Percentiles rank a stretch among this genome's conserved stretches.
phyloP scores from a whole-genome alignment of 2,113 vertebrate genomes.

The Heteronetta atricapilla region DNA sequence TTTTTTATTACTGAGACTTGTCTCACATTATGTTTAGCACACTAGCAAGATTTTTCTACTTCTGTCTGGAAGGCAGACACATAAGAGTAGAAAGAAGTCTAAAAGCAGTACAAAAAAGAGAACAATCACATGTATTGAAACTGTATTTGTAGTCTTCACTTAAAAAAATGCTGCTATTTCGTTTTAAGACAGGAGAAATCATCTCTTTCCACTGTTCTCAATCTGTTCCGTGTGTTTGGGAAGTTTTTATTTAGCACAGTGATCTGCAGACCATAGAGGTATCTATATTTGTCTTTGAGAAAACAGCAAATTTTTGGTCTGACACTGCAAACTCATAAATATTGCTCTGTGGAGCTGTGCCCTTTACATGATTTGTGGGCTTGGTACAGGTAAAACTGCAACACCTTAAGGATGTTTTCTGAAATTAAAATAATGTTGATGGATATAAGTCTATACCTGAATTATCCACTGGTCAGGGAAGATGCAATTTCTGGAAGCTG shows the following conservation, averaged over 20 bases:
- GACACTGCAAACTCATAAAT: background rate
- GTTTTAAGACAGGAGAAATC: background rate
- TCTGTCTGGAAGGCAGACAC: background rate
- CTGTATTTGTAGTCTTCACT: background rate
- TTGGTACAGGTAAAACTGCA: background rate
- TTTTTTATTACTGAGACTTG: background rate
- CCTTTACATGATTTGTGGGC: background rate
- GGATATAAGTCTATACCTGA: background rate
- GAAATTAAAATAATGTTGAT: background rate
- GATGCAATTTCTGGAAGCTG: background rate
- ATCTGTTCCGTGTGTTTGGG: background rate
- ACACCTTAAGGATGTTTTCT: background rate
- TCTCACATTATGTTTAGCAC: background rate
- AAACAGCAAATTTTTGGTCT: background rate
- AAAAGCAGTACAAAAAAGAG: background rate
- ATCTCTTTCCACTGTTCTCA: background rate
- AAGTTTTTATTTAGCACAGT: background rate
- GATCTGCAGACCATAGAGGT: background rate
- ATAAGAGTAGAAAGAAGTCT: background rate
- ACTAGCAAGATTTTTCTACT: background rate
- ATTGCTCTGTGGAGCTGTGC: background rate
- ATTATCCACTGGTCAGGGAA: background rate
- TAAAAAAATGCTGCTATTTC: background rate
- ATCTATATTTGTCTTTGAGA: background rate
- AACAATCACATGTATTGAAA: background rate